phyloP scores from a whole-genome alignment of 1,140 invertebrate species.

The Megathymus violae region DNA sequence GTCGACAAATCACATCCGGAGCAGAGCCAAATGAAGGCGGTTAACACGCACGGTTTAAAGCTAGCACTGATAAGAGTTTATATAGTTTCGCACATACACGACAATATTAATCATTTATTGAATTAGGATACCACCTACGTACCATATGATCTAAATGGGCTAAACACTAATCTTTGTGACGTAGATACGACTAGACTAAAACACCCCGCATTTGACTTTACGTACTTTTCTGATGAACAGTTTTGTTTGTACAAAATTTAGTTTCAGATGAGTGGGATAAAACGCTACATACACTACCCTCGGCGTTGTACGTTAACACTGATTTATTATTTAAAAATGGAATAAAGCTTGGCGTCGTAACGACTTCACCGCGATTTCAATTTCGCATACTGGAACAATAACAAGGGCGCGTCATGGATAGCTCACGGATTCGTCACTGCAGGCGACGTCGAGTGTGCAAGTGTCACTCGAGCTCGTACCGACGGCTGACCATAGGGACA shows the following conservation, averaged over 20 bases:
- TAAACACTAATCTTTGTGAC: constrained; percentile 13
- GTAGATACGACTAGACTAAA: neutral
- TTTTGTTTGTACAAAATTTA: neutral
- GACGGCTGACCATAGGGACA: constrained; percentile 64
- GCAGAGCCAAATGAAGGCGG: constrained; percentile 60
- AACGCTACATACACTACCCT: neutral
- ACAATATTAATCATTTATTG: constrained; percentile 48
- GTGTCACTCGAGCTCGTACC: constrained; percentile 47
- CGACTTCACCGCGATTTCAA: constrained; percentile 67
- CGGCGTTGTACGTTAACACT: constrained; percentile 1
- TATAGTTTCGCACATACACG: constrained; percentile 49
- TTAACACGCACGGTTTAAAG: constrained; percentile 64
- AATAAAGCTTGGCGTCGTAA: constrained; percentile 31
- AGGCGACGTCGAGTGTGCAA: constrained; percentile 55
- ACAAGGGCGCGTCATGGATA: constrained; percentile 59
- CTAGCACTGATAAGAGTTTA: constrained; percentile 67
- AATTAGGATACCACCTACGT: constrained; percentile 11
- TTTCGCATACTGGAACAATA: constrained; percentile 74
- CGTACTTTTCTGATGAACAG: neutral
- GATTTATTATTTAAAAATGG: constrained; percentile 24
- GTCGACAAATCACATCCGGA: constrained; percentile 82
- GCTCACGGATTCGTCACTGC: constrained; percentile 65
- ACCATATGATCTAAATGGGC: neutral
- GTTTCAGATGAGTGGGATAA: neutral
- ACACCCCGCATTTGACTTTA: too few relatives aligned